Percentiles rank a stretch among this genome's conserved stretches.
Evolutionary conservation across 2,113 vertebrate species (phyloP).

Genomic region (Pterocles orientalis): DNA sequence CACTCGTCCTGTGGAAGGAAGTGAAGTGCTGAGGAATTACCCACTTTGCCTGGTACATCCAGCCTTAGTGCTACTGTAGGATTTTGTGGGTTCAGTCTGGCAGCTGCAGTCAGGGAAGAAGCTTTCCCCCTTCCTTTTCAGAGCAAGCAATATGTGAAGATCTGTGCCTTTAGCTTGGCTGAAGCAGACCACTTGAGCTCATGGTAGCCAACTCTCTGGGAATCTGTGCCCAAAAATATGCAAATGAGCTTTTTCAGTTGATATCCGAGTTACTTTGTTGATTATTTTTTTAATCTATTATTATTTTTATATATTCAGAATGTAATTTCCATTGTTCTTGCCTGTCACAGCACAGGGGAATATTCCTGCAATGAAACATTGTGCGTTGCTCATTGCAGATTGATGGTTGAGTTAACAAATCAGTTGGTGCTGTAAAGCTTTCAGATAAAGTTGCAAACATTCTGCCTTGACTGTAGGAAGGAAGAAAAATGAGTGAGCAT

Average conservation of each 20-base stretch:
- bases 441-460: not conserved
- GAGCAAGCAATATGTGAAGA: rapidly evolving
- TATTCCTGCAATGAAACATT: not conserved
- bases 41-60: not conserved
- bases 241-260: not conserved
- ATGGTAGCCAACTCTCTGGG: not conserved
- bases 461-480: not conserved
- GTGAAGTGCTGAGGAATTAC: not conserved
- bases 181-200: not conserved
- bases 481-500: not conserved
- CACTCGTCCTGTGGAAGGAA: not conserved
- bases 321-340: not conserved
- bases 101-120: not conserved
- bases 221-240: not conserved
- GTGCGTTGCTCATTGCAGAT: not conserved
- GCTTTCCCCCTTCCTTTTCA: not conserved
- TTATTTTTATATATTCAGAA: not conserved
- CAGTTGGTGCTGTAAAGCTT: not conserved
- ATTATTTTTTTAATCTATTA: not conserved
- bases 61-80: not conserved
- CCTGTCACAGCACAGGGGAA: not conserved
- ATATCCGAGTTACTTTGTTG: not conserved
- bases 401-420: not conserved
- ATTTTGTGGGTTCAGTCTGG: not conserved
- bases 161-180: not conserved